Evolutionary conservation across 2,888 invertebrate genomes (phyloP).

Genomic region (Harpalus rufipes): DNA sequence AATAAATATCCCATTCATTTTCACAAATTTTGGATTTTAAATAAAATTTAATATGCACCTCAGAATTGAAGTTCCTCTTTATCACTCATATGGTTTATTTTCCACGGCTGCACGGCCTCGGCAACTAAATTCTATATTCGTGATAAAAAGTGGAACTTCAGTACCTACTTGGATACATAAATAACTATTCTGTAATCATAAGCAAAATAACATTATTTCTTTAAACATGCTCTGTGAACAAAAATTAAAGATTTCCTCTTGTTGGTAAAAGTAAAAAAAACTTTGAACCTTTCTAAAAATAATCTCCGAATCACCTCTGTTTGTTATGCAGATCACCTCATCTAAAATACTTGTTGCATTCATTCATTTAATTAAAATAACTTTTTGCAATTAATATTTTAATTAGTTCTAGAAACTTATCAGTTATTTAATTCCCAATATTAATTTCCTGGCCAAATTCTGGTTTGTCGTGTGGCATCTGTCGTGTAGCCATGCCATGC

Average conservation of each 20-base stretch:
- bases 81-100: too few species aligned
- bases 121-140: too few species aligned
- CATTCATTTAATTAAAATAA: slow-evolving; percentile 56
- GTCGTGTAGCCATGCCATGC: background rate
- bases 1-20: too few species aligned
- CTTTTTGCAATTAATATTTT: slow-evolving; percentile 65
- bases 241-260: background rate
- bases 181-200: background rate
- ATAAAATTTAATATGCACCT: too few species aligned
- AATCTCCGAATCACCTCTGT: background rate
- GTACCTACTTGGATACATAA: too few species aligned
- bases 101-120: too few species aligned
- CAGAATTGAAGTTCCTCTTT: too few species aligned
- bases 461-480: background rate
- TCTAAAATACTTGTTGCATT: slow-evolving; percentile 48
- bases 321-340: slow-evolving; percentile 42
- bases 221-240: background rate
- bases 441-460: slow-evolving; percentile 55
- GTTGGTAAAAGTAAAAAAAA: background rate
- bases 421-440: slow-evolving; percentile 66
- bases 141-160: too few species aligned
- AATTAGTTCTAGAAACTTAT: slow-evolving; percentile 64
- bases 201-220: background rate
- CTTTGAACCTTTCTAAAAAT: background rate
- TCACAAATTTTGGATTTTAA: too few species aligned